A percentile compares a stretch with the other conserved stretches of the same genome.
Evolutionary conservation across 2,113 vertebrate genomes (phyloP).

Genomic region (Neolamprologus tretocephalus): DNA sequence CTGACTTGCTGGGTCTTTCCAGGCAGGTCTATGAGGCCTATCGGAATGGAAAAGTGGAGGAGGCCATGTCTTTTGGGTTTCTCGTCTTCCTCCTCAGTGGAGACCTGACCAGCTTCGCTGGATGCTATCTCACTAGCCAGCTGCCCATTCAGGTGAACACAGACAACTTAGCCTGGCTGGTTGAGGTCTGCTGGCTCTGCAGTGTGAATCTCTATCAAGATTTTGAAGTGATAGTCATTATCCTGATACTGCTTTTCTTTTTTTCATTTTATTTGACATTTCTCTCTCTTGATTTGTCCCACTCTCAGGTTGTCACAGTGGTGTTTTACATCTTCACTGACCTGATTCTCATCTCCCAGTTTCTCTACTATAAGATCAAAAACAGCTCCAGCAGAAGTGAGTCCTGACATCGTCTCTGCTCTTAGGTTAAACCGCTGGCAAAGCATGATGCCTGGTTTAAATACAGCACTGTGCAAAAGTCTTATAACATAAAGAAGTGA

Average conservation of each 20-base stretch:
- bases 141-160: slow-evolving; percentile 65
- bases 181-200: not conserved
- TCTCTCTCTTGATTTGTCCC: not conserved
- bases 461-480: not conserved
- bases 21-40: slow-evolving; percentile 62
- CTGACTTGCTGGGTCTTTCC: not conserved
- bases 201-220: not conserved
- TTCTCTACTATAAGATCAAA: slow-evolving; percentile 69
- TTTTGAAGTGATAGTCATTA: not conserved
- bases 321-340: slow-evolving; percentile 66
- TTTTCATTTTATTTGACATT: not conserved
- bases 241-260: not conserved
- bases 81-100: slow-evolving; percentile 67
- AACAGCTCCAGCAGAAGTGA: slow-evolving; percentile 65
- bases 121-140: slow-evolving; percentile 68
- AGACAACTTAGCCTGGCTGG: not conserved
- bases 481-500: not conserved
- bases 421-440: not conserved
- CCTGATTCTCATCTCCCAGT: slow-evolving; percentile 63
- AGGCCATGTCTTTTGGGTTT: slow-evolving; percentile 68
- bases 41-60: slow-evolving; percentile 63
- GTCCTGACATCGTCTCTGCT: not conserved
- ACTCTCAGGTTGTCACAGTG: slow-evolving; percentile 58
- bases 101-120: slow-evolving; percentile 61
- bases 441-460: not conserved